phyloP scores from a whole-genome alignment of 2,797 vertebrate species.

The Pristis pectinata region DNA sequence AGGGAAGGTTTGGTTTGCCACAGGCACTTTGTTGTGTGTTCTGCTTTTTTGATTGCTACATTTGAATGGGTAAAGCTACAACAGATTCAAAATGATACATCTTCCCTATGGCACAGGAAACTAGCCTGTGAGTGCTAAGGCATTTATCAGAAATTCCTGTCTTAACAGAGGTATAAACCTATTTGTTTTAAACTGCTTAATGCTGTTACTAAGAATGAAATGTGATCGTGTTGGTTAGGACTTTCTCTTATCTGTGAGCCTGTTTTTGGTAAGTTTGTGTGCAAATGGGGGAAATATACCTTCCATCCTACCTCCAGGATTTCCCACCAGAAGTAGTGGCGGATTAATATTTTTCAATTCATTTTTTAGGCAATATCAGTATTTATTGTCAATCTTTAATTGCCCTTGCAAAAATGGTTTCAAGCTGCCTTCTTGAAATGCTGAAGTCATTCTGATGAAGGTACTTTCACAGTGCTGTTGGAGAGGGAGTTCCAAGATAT shows the following conservation, averaged over 20 bases:
- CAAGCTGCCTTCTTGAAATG: no score
- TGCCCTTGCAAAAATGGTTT: no score
- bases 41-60: not conserved
- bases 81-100: not conserved
- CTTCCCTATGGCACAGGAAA: not conserved
- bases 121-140: not conserved
- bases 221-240: not conserved
- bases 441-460: no score
- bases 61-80: not conserved
- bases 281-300: not conserved
- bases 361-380: no score
- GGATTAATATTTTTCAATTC: not conserved
- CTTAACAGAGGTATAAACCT: not conserved
- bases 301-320: no score
- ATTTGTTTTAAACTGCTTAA: not conserved
- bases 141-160: not conserved
- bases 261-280: not conserved
- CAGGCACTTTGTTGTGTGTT: not conserved
- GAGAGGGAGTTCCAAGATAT: no score
- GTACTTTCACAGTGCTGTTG: no score
- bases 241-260: not conserved
- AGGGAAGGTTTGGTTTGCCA: not conserved
- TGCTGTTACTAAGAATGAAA: not conserved
- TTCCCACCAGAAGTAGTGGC: not conserved
- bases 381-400: no score